phyloP scores from a whole-genome alignment of 2,888 invertebrate species.

The Gastrophysa polygoni region DNA sequence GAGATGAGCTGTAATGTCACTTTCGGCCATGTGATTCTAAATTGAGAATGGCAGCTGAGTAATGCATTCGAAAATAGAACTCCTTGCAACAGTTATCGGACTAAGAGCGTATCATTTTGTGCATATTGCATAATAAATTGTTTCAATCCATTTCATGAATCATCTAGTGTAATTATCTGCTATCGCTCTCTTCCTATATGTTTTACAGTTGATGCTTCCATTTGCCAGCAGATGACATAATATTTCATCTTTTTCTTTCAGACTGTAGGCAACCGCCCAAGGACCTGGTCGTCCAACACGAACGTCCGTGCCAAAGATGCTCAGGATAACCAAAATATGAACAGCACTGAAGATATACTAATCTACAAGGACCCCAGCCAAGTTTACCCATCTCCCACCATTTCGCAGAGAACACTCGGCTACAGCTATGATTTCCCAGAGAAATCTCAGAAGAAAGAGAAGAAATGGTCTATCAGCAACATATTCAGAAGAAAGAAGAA shows the following conservation, averaged over 20 bases:
- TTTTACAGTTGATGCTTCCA: background rate
- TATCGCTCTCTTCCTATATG: background rate
- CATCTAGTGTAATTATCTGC: background rate
- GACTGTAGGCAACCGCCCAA: slow-evolving; percentile 58
- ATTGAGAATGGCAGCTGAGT: slow-evolving; percentile 3
- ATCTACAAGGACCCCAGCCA: slow-evolving; percentile 42
- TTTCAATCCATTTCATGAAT: slow-evolving; percentile 7
- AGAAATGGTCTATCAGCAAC: slow-evolving; percentile 83
- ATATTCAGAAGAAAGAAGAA: slow-evolving; percentile 79
- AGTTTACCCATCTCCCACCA: slow-evolving; percentile 47
- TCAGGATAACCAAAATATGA: slow-evolving; percentile 48
- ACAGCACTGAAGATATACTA: slow-evolving; percentile 52
- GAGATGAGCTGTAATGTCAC: background rate
- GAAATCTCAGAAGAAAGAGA: slow-evolving; percentile 64
- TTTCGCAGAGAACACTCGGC: slow-evolving; percentile 56
- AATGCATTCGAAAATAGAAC: slow-evolving; percentile 11
- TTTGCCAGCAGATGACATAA: background rate
- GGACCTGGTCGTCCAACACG: slow-evolving; percentile 55
- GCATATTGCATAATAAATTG: background rate
- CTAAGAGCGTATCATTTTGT: background rate
- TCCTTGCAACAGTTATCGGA: slow-evolving; percentile 6
- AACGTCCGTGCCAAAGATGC: slow-evolving; percentile 52
- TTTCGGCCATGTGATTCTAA: slow-evolving; percentile 2
- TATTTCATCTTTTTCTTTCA: slow-evolving; percentile 51
- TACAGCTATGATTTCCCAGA: slow-evolving; percentile 60